phyloP scores from a whole-genome alignment of 1,140 invertebrate species.

The Coenobita brevimanus region DNA sequence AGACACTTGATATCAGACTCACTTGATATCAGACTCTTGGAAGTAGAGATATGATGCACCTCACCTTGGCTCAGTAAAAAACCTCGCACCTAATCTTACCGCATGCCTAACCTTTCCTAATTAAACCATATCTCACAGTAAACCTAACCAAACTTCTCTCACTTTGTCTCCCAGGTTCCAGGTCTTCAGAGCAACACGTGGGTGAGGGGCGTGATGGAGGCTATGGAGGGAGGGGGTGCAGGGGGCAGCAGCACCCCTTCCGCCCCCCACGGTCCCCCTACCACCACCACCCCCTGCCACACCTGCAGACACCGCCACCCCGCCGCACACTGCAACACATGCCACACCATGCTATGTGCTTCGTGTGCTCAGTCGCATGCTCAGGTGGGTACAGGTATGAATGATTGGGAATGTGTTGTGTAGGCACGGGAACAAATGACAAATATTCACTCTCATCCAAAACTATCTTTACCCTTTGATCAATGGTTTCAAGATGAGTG shows the following conservation, averaged over 20 bases:
- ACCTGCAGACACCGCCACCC: not conserved
- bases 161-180: slow-evolving; percentile 41
- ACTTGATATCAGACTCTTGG: too few relatives aligned
- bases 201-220: slow-evolving; percentile 56
- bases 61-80: too few relatives aligned
- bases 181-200: slow-evolving; percentile 66
- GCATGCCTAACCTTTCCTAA: too few relatives aligned
- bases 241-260: not conserved
- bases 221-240: slow-evolving; percentile 22
- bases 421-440: too few relatives aligned
- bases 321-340: slow-evolving; percentile 24
- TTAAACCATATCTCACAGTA: too few relatives aligned
- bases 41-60: too few relatives aligned
- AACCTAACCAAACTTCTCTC: not conserved
- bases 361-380: slow-evolving; percentile 35
- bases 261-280: not conserved
- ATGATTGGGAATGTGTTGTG: too few relatives aligned
- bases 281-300: not conserved
- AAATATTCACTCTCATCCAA: too few relatives aligned
- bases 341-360: slow-evolving; percentile 26
- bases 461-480: too few relatives aligned
- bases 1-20: too few relatives aligned
- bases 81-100: too few relatives aligned
- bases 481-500: too few relatives aligned
- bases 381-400: slow-evolving; percentile 46